phyloP scores from a whole-genome alignment of 2,888 invertebrate genomes.

The Smittia aterrima region DNA sequence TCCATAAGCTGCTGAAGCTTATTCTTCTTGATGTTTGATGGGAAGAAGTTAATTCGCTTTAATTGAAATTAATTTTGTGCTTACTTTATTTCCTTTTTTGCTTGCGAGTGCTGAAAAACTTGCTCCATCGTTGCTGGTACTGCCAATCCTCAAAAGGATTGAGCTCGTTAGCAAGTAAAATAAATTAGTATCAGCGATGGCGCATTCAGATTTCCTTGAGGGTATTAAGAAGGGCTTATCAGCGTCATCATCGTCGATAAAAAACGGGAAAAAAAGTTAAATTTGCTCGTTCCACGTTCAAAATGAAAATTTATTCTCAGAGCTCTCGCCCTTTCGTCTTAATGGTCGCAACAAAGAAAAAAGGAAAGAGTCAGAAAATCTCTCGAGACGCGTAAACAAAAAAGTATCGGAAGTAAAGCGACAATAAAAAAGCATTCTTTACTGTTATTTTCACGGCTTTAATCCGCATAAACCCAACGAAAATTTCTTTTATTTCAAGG shows the following conservation, averaged over 20 bases:
- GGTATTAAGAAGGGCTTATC: conserved; percentile 14
- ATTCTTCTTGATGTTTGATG: not conserved
- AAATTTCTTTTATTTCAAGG: too few species aligned
- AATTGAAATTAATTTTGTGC: conserved; percentile 23
- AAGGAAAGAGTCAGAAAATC: not conserved
- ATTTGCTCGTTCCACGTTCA: not conserved
- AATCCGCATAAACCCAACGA: not conserved
- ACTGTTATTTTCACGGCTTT: not conserved
- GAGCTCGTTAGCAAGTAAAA: conserved; percentile 21
- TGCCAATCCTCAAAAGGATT: conserved; percentile 27
- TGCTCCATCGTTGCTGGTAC: not conserved
- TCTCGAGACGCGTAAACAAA: not conserved
- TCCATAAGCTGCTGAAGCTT: not conserved
- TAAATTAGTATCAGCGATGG: conserved; percentile 22
- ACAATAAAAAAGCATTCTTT: not conserved
- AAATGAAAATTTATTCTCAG: too few species aligned
- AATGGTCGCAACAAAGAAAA: too few species aligned
- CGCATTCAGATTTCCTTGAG: conserved; percentile 12
- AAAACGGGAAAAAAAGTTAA: not conserved
- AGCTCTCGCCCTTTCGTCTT: too few species aligned
- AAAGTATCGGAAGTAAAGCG: not conserved
- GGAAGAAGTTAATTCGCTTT: not conserved
- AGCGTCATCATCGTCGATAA: not conserved
- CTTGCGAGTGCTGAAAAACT: not conserved
- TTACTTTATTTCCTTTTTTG: conserved; percentile 9